Evolutionary conservation across 37 sponge, comb jelly and placozoan genomes (phyloP).

Genomic region (Cladorhizidae sp.): DNA sequence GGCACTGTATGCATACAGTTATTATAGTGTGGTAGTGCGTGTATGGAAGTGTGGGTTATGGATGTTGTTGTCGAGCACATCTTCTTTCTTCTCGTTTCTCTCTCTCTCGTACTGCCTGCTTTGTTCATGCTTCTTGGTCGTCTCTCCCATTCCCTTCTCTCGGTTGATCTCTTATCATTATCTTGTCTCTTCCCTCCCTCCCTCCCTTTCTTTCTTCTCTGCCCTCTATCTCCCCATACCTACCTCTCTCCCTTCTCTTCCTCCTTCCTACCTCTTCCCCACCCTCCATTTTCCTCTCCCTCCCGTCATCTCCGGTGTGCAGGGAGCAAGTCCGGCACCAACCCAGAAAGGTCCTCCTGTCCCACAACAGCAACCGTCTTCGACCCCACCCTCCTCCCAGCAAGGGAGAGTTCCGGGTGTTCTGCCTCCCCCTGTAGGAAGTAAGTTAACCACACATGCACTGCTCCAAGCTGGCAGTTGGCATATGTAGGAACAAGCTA

Average conservation of each 20-base stretch:
- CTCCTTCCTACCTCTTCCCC: too few species aligned
- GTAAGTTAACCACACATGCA: too few species aligned
- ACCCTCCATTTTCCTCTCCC: not conserved
- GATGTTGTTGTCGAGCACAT: too few species aligned
- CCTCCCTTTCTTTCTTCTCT: too few species aligned
- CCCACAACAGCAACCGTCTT: not conserved
- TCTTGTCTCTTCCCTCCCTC: not conserved
- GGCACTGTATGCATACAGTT: not conserved
- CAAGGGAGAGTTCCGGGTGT: not conserved
- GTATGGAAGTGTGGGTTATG: conserved; percentile 1
- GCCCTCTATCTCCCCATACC: not conserved
- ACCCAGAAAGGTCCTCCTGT: not conserved
- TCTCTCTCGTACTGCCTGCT: too few species aligned
- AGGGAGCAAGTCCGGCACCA: conserved; percentile 13
- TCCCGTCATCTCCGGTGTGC: not conserved
- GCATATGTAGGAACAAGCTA: too few species aligned
- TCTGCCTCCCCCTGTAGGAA: conserved; percentile 24
- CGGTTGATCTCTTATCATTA: not conserved
- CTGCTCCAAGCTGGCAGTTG: too few species aligned
- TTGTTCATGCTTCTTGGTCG: not conserved
- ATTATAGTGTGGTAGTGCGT: not conserved
- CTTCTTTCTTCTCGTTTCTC: too few species aligned
- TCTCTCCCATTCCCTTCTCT: not conserved
- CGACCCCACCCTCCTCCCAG: conserved; percentile 5
- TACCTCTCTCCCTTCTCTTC: conserved; percentile 2